Base-by-base conservation (phyloP, 2,797 vertebrate genomes). In the Phoeniculus purpureus region DNA sequence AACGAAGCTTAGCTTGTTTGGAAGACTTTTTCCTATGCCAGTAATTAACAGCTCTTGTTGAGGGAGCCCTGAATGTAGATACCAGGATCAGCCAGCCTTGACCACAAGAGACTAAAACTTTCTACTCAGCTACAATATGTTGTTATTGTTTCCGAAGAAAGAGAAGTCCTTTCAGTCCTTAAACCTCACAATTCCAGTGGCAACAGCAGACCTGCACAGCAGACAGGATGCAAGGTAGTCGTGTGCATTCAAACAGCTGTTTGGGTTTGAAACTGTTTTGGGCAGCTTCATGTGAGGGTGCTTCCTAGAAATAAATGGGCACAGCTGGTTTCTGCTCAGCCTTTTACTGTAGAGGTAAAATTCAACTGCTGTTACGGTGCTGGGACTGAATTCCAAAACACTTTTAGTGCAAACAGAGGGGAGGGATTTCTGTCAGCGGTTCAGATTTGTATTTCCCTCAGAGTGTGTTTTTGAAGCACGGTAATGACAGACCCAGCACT, bases 11-110 rank as follows among this genome's bases (percentile, higher is more conserved):
- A 83, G 23, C 32, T 71, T 5, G 2, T 31, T 70, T 71, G 79
- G n/a, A 92, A 50, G 32, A 76, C 79, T 74, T 88, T 37, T 61
- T 71, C 34, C 55, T 90, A 85, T 85, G 81, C 89, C 76, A 87
- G 67, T 94, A 89, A 92, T 94, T 93, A 94, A 89, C 76, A 87
- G 37, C 16, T 58, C 70, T 93, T 94, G 56, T 89, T 67, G 67
- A 89, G 50, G 64, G 45, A 76, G 71, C 43, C 56, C 67, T 79
- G 70, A 81, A 43, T 0, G 3, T 4, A 75, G 68, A 59, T 31
- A 56, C 45, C 31, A 52, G 74, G 62, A 85, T 78, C 89, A 91
- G 62, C 64, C 70, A 87, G 71, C 89, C 82, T 81, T 92, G 91
- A 91, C 64, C 73, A 47, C 56, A 67, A 58, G 54, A 78, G 32